Evolutionary conservation across 1,140 invertebrate genomes (phyloP), one percentile per base, ranked within the genome.

Genomic region (Bathynomus jamesi): DNA sequence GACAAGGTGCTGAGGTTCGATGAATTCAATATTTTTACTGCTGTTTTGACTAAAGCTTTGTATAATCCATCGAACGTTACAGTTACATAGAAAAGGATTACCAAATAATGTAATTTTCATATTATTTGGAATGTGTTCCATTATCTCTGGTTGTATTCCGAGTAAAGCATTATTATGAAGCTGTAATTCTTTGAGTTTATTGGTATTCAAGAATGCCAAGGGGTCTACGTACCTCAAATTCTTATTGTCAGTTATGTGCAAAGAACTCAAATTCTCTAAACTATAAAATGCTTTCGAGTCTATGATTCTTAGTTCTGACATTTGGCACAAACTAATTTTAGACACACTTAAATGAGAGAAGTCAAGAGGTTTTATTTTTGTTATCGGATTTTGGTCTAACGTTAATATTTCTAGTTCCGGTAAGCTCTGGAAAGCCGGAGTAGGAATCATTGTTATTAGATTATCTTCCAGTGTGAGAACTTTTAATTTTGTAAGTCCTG

Each of bases 21-120:
- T 69, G 62, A 60, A 24, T 29, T 53, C 28, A 24, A 77, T 40
- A 60, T 32, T 77, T 17, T 65, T 65, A 28, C 46, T 71, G 27
- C 64, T 73, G 67, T 61, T 70, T 30, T 64, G 77, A 73, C 8
- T 65, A 60, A 68, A 73, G 8, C 30, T 64, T 53, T 81, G 67
- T 25, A 77, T 74, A 13, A 85, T 79, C 84, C 84, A 85, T 32
- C 80, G 78, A 24, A 80, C 78, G 77, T 85, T 85, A 73, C 84
- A 85, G 73, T 85, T 83, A 77, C 84, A 85, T n/a, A 75, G 77
- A 2, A 85, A 76, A 13, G 83, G 83, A 70, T 85, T 85, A 17
- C 81, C 80, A 60, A 82, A 80, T 0, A 85, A 71, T 61, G 81
- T 80, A 13, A 85, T 79, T 60, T 81, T 77, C n/a, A 76, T 65